Evolutionary conservation across 2,113 vertebrate species (phyloP).

Genomic region (Scopus umbretta): DNA sequence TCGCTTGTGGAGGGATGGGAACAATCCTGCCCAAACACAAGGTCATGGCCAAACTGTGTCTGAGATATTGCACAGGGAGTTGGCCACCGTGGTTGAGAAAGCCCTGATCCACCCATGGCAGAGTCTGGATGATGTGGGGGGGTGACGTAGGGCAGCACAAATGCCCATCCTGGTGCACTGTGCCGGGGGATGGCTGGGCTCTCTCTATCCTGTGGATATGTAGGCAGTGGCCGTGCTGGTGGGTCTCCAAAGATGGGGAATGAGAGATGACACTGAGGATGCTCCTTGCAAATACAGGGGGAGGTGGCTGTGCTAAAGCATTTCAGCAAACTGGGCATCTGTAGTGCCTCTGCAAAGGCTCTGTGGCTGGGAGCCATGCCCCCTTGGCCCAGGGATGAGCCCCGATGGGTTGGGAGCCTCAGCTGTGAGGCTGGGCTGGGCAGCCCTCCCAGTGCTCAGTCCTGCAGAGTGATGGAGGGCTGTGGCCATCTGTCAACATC

Average conservation of each 20-base stretch:
- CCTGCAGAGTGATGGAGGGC: background rate
- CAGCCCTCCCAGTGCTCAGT: background rate
- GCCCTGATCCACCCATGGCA: rapidly evolving
- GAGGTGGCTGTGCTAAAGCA: background rate
- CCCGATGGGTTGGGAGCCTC: background rate
- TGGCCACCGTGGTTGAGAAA: background rate
- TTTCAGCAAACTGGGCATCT: background rate
- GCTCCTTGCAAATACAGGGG: background rate
- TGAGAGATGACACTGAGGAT: background rate
- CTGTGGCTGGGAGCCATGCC: too few relatives aligned
- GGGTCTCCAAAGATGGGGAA: background rate
- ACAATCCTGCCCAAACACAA: background rate
- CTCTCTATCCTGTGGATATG: background rate
- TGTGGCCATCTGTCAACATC: background rate
- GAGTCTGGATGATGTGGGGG: background rate
- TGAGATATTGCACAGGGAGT: background rate
- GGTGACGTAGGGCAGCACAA: background rate
- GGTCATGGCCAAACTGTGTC: background rate
- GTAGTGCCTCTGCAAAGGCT: too few relatives aligned
- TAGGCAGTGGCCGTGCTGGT: background rate
- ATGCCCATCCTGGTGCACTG: too few relatives aligned
- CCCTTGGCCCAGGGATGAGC: background rate
- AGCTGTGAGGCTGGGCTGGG: background rate
- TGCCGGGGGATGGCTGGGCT: background rate
- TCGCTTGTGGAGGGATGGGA: background rate